Evolutionary conservation across 2,888 invertebrate genomes (phyloP).

Genomic region (Spilarctia lutea): DNA sequence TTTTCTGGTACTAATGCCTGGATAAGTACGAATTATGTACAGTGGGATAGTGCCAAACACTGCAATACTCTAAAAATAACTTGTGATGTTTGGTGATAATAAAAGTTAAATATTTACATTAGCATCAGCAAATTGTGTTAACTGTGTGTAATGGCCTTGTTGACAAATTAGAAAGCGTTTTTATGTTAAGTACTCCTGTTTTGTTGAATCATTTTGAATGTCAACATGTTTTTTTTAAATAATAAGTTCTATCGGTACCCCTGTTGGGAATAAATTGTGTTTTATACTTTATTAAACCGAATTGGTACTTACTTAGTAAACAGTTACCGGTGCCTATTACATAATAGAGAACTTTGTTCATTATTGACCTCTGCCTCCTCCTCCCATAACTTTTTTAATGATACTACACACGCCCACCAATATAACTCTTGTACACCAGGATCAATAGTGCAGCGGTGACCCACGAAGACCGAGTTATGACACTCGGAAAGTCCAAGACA

Average conservation of each 20-base stretch:
- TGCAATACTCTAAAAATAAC: conserved; percentile 52
- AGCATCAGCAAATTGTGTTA: conserved; percentile 9
- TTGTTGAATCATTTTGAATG: not conserved
- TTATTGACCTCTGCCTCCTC: not conserved
- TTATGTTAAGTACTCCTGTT: conserved; percentile 2
- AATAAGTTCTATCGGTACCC: not conserved
- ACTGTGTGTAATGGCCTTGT: conserved; percentile 15
- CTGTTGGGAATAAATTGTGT: not conserved
- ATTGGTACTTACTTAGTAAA: not conserved
- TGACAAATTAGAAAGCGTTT: conserved; percentile 19
- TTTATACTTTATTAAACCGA: not conserved
- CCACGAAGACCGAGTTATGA: too few relatives aligned
- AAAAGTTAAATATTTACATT: conserved; percentile 4
- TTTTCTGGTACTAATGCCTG: not conserved
- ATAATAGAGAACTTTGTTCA: not conserved
- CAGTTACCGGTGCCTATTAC: not conserved
- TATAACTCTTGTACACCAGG: too few relatives aligned
- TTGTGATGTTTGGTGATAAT: conserved; percentile 8
- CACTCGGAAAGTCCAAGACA: too few relatives aligned
- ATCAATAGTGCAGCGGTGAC: too few relatives aligned
- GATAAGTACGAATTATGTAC: conserved; percentile 2
- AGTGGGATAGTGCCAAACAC: conserved; percentile 51
- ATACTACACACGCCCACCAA: too few relatives aligned
- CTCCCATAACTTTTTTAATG: not conserved
- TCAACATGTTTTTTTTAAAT: not conserved